These are phyloP conservation scores for Pelagia noctiluca DNA, from an alignment of 30 jellyfish, hydroid and myxozoan species.

Conservation along the genomic window DNA sequence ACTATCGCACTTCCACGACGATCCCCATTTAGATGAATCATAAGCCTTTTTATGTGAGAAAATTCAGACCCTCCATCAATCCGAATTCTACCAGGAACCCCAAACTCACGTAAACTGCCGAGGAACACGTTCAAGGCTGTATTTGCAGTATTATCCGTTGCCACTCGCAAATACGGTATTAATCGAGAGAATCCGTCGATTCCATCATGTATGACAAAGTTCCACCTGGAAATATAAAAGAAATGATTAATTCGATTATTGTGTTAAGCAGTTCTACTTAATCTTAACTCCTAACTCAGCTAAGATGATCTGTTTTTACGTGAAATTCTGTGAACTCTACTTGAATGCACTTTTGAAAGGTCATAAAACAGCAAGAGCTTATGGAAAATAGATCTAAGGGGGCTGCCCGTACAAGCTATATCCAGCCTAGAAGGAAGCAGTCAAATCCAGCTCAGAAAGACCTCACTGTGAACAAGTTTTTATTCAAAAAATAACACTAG, in stretches of 20 bases:
- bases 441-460: no score
- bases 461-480: no score
- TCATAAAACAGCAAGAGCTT: no score
- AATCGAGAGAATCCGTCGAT: constrained; percentile 45
- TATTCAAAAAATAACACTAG: no score
- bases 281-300: neutral
- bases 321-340: no score
- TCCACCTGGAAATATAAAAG: constrained; percentile 36
- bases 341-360: no score
- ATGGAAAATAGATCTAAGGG: no score
- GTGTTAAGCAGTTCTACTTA: neutral
- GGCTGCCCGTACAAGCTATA: no score
- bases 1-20: constrained; percentile 24
- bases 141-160: constrained; percentile 27
- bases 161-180: constrained; percentile 14
- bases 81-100: constrained; percentile 45
- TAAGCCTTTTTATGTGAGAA: neutral
- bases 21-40: constrained; percentile 24
- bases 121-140: constrained; percentile 11
- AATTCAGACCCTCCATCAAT: constrained; percentile 46
- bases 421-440: no score
- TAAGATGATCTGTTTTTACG: no score
- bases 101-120: constrained; percentile 27
- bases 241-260: no score
- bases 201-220: constrained; percentile 44